Conservation (phyloP, 2,113 vertebrate species). For the Colinus virginianus region DNA sequence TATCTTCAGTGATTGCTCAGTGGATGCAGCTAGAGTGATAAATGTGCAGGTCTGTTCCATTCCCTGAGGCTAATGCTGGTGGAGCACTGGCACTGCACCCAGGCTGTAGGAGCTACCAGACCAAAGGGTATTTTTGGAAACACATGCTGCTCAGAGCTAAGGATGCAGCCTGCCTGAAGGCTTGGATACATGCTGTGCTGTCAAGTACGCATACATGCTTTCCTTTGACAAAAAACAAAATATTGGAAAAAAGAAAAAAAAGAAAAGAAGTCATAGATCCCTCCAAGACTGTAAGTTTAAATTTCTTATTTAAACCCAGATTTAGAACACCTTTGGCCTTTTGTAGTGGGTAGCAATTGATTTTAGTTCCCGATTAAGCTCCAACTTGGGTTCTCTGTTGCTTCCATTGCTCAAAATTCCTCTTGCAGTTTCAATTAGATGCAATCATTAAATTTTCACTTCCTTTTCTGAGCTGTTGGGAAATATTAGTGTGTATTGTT, state of each 20-base stretch:
- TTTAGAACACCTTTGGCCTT: background rate
- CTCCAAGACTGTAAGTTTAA: background rate
- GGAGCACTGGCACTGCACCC: background rate
- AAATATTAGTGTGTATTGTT: constrained; percentile 24
- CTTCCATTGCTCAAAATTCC: constrained; percentile 31
- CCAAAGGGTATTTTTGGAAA: background rate
- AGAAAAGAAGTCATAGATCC: background rate
- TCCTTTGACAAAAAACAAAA: background rate
- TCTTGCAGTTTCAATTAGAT: constrained; percentile 41
- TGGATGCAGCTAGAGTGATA: background rate
- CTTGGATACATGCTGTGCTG: background rate
- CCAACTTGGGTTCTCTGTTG: background rate
- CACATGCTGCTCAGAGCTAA: background rate
- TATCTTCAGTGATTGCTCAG: background rate
- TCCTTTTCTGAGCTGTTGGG: constrained; percentile 51
- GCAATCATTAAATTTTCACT: constrained; percentile 61
- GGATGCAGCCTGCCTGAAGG: background rate
- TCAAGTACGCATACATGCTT: fast-evolving
- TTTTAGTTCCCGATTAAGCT: background rate
- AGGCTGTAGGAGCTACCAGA: background rate
- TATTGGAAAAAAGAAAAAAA: background rate
- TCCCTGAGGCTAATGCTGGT: background rate
- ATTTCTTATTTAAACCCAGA: background rate
- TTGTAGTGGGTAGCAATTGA: background rate
- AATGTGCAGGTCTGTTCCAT: background rate